These are phyloP conservation scores for Eretmocerus hayati DNA, from an alignment of 2,888 invertebrate genomes.

Conservation along the genomic window DNA sequence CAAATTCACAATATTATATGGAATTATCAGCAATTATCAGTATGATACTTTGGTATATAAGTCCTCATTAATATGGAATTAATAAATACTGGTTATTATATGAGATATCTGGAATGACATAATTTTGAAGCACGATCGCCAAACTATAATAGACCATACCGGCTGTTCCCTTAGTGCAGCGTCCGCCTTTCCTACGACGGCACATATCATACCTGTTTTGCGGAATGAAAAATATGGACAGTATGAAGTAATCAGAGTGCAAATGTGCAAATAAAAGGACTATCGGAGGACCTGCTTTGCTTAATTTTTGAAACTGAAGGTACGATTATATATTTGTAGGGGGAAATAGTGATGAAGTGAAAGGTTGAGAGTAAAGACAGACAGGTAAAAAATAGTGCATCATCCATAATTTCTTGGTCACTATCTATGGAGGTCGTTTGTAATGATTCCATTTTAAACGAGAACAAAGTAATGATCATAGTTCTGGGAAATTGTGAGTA, in stretches of 20 bases:
- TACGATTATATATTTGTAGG: too few species aligned
- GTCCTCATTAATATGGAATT: not conserved
- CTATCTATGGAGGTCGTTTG: too few species aligned
- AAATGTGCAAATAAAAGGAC: slow-evolving; percentile 10
- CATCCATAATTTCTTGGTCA: too few species aligned
- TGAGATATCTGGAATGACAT: not conserved
- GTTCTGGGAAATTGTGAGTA: too few species aligned
- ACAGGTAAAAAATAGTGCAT: too few species aligned
- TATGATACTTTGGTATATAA: not conserved
- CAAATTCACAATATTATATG: not conserved
- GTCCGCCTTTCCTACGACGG: slow-evolving; percentile 91
- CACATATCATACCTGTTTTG: slow-evolving; percentile 94
- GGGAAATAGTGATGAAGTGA: too few species aligned
- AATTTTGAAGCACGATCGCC: slow-evolving; percentile 24
- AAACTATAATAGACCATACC: slow-evolving; percentile 65
- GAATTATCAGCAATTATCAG: not conserved
- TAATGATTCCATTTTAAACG: too few species aligned
- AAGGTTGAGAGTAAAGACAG: too few species aligned
- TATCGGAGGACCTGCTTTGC: too few species aligned
- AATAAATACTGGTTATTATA: too few species aligned
- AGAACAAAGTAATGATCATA: too few species aligned
- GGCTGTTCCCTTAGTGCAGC: slow-evolving; percentile 97
- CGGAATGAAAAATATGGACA: slow-evolving; percentile 42
- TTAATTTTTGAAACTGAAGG: too few species aligned
- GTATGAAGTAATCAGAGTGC: slow-evolving; percentile 38